A percentile compares a stretch with the other conserved stretches of the same genome.
phyloP scores from a whole-genome alignment of 2,888 invertebrate genomes.

The Aphodius granarius region DNA sequence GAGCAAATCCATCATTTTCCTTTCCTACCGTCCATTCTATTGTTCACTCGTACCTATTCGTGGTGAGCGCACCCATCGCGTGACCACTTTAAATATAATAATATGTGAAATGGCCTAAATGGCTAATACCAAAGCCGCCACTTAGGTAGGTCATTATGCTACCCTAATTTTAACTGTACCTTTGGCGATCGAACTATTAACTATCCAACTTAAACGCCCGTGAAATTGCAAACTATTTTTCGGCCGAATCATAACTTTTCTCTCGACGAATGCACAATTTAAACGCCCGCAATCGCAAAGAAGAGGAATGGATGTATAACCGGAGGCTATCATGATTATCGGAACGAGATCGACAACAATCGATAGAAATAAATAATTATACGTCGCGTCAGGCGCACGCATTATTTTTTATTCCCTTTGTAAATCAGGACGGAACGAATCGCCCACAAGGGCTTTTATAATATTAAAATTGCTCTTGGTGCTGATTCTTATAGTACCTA shows the following conservation, averaged over 20 bases:
- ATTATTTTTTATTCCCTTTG: not conserved
- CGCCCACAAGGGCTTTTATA: no score
- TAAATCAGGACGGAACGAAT: not conserved
- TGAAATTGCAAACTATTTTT: constrained; percentile 5
- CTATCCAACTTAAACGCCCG: not conserved
- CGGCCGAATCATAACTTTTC: not conserved
- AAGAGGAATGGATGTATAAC: not conserved
- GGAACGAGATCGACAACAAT: constrained; percentile 3
- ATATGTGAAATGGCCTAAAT: not conserved
- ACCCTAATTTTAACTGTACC: constrained; percentile 1
- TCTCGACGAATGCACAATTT: not conserved
- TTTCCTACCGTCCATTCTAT: not conserved
- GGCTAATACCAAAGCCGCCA: not conserved
- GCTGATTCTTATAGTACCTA: no score
- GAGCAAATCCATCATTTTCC: not conserved
- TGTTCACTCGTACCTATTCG: not conserved
- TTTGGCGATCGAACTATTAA: constrained; percentile 1
- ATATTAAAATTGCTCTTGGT: no score
- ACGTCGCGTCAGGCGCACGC: not conserved
- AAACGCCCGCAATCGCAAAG: not conserved
- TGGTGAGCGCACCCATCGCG: not conserved
- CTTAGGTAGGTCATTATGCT: not conserved
- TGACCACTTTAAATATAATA: not conserved
- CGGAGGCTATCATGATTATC: constrained; percentile 5
- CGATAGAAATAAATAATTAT: constrained; percentile 11